Evolutionary conservation across 2,113 vertebrate genomes (phyloP), one percentile per base, ranked within the genome.

Genomic region (Macrotus californicus): DNA sequence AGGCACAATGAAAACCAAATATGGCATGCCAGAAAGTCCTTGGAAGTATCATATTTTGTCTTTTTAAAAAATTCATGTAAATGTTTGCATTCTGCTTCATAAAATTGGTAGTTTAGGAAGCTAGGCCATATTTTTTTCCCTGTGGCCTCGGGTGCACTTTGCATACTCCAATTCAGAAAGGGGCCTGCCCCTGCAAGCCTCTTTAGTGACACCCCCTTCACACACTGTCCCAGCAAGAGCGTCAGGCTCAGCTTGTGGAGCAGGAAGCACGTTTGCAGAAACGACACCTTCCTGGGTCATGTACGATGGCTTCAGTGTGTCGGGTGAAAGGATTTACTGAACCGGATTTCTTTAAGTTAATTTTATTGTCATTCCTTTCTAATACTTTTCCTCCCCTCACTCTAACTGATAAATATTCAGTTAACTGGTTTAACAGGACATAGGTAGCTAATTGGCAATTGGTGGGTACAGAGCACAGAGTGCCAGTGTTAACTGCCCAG

Each of bases 281-380:
- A 64, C 18, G n/a, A 36, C 34, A 14, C 34, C 18, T 72, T 87
- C 72, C 46, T 69, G 73, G 39, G 18, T 87, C 64, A 41, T 24
- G 4, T 43, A 64, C 31, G 75, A 26, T 66, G 64, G 15, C 34
- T 21, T 67, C 16, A 0, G 54, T 91, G 56, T 91, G 70, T 36
- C 7, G 15, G 75, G 18, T 19, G 59, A 67, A 84, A 84, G 36
- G 43, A 89, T 50, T 89, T 87, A 77, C 75, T 19, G 41, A 84
- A 31, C 24, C 79, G 75, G 61, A 67, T 31, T 90, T 76, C 31
- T 29, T 73, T 88, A 66, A 85, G 66, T 54, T 46, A 92, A 69
- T 67, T 66, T 82, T 70, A 67, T 34, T 70, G n/a, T 84, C 54
- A 79, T 69, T 96, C 46, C 26, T 6, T 36, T 54, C 11, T 43